These are phyloP conservation scores for Automeris io DNA, from an alignment of 2,888 invertebrate species.

Conservation along the genomic window DNA sequence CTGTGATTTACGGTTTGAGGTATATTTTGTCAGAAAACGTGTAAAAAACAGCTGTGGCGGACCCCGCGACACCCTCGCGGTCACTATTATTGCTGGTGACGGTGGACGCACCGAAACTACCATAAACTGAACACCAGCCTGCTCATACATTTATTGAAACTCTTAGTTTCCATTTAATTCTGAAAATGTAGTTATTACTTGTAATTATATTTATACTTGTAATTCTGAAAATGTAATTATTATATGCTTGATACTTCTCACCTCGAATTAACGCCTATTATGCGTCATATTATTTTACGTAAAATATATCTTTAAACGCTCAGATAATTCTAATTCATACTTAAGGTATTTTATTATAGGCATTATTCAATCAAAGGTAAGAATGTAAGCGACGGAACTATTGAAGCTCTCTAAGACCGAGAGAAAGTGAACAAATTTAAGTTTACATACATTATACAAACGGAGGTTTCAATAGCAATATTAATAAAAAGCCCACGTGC, in stretches of 20 bases:
- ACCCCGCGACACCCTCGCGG: conserved; percentile 58
- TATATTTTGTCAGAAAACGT: conserved; percentile 31
- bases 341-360: neutral
- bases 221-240: too few species aligned
- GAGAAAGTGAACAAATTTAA: neutral
- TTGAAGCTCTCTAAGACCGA: neutral
- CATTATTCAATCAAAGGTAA: neutral
- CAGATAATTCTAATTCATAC: neutral
- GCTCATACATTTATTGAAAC: conserved; percentile 54
- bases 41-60: conserved; percentile 80
- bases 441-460: conserved; percentile 13
- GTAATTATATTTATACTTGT: too few species aligned
- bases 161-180: conserved; percentile 27
- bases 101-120: conserved; percentile 52
- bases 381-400: neutral
- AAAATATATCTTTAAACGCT: neutral
- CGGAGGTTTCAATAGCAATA: conserved; percentile 16
- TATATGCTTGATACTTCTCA: too few species aligned
- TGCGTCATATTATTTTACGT: neutral
- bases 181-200: too few species aligned
- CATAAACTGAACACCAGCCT: conserved; percentile 48
- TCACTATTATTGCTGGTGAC: conserved; percentile 59
- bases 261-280: too few species aligned
- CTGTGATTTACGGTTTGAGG: conserved; percentile 4
- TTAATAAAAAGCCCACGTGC: conserved; percentile 55